Base-by-base conservation (phyloP, 1,140 invertebrate species). In the Orchesella cincta region DNA sequence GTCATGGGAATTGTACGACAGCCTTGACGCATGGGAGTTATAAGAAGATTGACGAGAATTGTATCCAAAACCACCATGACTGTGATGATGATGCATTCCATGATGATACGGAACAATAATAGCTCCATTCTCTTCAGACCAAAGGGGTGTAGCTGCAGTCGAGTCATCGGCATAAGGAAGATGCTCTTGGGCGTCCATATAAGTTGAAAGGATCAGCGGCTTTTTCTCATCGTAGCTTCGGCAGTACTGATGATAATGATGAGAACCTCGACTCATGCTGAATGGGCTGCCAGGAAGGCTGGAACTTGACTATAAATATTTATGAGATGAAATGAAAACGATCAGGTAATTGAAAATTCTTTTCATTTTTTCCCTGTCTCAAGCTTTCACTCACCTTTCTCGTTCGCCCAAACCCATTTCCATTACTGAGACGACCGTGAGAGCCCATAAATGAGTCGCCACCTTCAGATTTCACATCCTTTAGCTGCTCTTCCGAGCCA, bases 131-230 rank as follows among this genome's bases (percentile, higher is more conserved):
- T 98, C 95, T 87, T 98, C 96, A 73, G 95, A 97, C 62, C 62
- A 67, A 93, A 97, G 96, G 18, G 96, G 96, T 62, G 96, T 98
- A 1, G 97, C 96, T 73, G 96, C 96, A 84, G 95, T 95, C 62
- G 95, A 97, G 86, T 98, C 96, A 85, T 98, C 96, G 35, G 96
- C 96, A 86, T 96, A 98, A n/a, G 96, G 96, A 83, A 98, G 89
- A 86, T 97, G 94, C 87, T 96, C 94, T 86, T 97, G 71, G 75
- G 94, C 95, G 85, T 98, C 96, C 83, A 97, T 88, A 87, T 96
- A 96, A 75, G 94, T 96, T 82, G 94, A 96, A 73, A 96, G 88
- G 64, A 98, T 95, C 76, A 98, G 88, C 5, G 96, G 95, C 85
- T 97, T 97, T 76, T 93, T 90, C 85, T 97, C 95, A 71, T 92